These are phyloP conservation scores for Salminus brasiliensis DNA, from an alignment of 2,113 vertebrate genomes.

Conservation along the genomic window DNA sequence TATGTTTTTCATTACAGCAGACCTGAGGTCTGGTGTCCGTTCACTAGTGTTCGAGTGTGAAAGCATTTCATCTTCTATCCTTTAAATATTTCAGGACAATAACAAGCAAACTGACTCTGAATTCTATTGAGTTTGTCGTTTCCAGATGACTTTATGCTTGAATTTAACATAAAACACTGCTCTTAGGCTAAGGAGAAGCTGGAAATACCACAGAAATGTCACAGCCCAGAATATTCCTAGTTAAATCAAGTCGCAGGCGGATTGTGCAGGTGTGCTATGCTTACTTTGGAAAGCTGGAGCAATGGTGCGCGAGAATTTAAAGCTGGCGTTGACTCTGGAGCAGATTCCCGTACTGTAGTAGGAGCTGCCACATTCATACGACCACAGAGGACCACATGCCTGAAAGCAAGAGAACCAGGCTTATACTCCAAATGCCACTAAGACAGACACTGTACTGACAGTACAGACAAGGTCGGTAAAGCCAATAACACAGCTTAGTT, in stretches of 20 bases:
- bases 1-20: background rate
- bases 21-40: background rate
- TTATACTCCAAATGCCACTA: background rate
- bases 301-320: slow-evolving; percentile 87
- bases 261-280: slow-evolving; percentile 42
- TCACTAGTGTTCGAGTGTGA: background rate
- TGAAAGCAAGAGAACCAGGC: slow-evolving; percentile 54
- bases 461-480: background rate
- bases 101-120: background rate
- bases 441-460: background rate
- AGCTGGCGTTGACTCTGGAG: slow-evolving; percentile 86
- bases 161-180: slow-evolving; percentile 15
- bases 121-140: slow-evolving; percentile 18
- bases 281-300: slow-evolving; percentile 93
- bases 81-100: slow-evolving; percentile 11
- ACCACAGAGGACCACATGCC: slow-evolving; percentile 97
- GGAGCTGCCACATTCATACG: slow-evolving; percentile 96
- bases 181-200: slow-evolving; percentile 14
- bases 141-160: slow-evolving; percentile 11
- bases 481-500: background rate
- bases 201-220: slow-evolving; percentile 28
- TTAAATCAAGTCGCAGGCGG: slow-evolving; percentile 19
- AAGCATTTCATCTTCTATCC: background rate
- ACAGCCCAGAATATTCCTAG: background rate
- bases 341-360: slow-evolving; percentile 98